Base-by-base conservation (phyloP, 2,113 vertebrate genomes). In the Leptocoma aspasia region DNA sequence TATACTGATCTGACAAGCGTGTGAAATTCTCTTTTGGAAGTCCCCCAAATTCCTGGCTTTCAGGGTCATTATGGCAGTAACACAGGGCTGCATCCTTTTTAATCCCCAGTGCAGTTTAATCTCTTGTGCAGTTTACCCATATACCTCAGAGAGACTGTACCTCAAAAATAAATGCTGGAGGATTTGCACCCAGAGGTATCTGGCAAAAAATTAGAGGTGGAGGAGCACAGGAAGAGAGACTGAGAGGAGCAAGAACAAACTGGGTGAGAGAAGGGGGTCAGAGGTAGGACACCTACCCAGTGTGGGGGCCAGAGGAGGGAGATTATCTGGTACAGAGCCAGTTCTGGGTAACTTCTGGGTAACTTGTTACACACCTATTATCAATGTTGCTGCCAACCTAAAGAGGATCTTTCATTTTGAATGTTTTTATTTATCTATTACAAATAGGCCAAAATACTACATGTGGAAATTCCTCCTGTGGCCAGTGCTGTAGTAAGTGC, bases 241-340 rank as follows among this genome's bases (percentile, higher is more conserved):
- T n/a, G n/a, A 75, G 18, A 87, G 22, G 8, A 82, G 10, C 8
- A 89, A 82, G 39, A 81, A 47, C 4, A 73, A 21, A 39, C 1
- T 70, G 56, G 66, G 42, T 73, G 27, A 30, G 18, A 59, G 35
- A 87, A 86, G 19, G 4, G 18, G 5, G 23, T 61, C 60, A 44
- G 35, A 77, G 54, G 5, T 14, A 82, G 33, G 42, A 91, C 15
- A 54, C 13, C 13, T 41, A 26, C 11, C 11, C 60, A 77, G 5
- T 0, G 0, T 22, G 13, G 7, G 23, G 30, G 15, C 5, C 2
- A 20, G 54, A 84, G 31, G 23, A 75, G 13, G 7, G 28, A 83
- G 5, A 33, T 27, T 35, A 24, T 70, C 3, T 1, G 19, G 13
- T 45, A 68, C 30, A 56, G 21, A 84, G 8, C 6, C 23, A 16